Percentiles rank a stretch among this genome's conserved stretches.
Conservation (phyloP, 2,113 vertebrate genomes). For the Acinonyx jubatus region DNA sequence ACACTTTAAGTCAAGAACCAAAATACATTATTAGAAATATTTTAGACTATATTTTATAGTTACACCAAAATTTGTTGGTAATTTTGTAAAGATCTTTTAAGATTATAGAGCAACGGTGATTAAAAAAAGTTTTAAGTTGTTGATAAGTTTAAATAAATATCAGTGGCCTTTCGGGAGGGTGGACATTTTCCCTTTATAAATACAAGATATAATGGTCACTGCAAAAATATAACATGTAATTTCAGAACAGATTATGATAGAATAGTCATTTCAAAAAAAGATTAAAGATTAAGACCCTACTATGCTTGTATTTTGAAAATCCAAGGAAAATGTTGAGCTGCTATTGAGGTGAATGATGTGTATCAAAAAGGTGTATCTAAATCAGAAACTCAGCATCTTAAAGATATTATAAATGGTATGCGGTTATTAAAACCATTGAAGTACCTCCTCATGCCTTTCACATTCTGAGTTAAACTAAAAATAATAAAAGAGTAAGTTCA, state of each 20-base stretch:
- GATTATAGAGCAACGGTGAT: background rate
- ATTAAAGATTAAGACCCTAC: background rate
- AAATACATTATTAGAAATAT: slow-evolving; percentile 32
- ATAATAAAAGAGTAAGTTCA: slow-evolving; percentile 37
- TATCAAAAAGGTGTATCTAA: slow-evolving; percentile 23
- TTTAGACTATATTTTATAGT: background rate
- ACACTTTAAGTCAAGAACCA: slow-evolving; percentile 2
- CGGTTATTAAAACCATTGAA: slow-evolving; percentile 26
- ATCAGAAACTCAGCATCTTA: background rate
- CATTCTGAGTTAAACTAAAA: slow-evolving; percentile 28
- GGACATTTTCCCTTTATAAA: slow-evolving; percentile 21
- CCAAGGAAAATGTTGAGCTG: background rate
- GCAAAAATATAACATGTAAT: slow-evolving; percentile 4
- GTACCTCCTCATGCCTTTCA: background rate
- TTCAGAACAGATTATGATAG: background rate
- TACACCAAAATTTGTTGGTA: slow-evolving; percentile 19
- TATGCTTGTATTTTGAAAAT: slow-evolving; percentile 47
- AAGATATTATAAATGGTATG: background rate
- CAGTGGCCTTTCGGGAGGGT: background rate
- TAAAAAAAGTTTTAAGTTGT: background rate
- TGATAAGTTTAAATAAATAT: slow-evolving; percentile 29
- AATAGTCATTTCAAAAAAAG: slow-evolving; percentile 35
- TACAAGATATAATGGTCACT: background rate
- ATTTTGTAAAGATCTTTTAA: slow-evolving; percentile 7
- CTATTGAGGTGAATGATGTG: background rate